Percentiles rank a stretch among this genome's conserved stretches.
These are phyloP conservation scores for Hydrophis major DNA, from an alignment of 2,797 vertebrate species.

Conservation along the genomic window DNA sequence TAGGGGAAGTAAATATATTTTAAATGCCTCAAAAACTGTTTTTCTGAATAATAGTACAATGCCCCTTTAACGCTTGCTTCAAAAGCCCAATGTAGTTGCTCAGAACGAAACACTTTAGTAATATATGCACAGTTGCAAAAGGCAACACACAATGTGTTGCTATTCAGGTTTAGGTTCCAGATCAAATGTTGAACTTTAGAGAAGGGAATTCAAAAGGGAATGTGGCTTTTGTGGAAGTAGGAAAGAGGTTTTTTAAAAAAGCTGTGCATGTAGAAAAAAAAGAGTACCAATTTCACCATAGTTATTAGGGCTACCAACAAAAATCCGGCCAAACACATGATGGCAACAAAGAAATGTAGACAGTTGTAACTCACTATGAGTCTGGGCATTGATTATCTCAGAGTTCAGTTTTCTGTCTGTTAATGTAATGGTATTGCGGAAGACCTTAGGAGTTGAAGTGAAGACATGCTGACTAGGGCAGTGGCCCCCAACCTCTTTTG, in stretches of 20 bases:
- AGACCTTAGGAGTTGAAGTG: neutral
- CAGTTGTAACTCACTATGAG: neutral
- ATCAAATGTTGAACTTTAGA: conserved; percentile 25
- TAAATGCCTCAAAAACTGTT: conserved; percentile 42
- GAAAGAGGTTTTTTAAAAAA: conserved; percentile 2
- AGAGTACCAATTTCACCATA: neutral
- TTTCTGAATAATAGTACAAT: conserved; percentile 43
- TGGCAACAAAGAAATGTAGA: neutral
- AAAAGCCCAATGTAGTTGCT: conserved; percentile 48
- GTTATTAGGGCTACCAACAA: neutral
- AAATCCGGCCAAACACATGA: neutral
- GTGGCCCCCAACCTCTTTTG: too few species aligned
- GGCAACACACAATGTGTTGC: conserved; percentile 55
- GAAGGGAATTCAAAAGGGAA: conserved; percentile 36
- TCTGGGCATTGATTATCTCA: neutral
- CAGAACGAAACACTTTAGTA: conserved; percentile 65
- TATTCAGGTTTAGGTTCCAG: conserved; percentile 56
- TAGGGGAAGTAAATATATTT: conserved; percentile 49
- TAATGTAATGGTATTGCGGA: neutral
- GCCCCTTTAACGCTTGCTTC: conserved; percentile 49
- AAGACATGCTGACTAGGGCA: neutral
- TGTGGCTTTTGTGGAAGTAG: conserved; percentile 18
- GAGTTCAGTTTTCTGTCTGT: neutral
- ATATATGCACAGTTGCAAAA: conserved; percentile 56
- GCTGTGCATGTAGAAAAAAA: conserved; percentile 5